A percentile compares a stretch with the other conserved stretches of the same genome.
Evolutionary conservation across 1,140 invertebrate species (phyloP).

Genomic region (Caenorhabditis tropicalis): DNA sequence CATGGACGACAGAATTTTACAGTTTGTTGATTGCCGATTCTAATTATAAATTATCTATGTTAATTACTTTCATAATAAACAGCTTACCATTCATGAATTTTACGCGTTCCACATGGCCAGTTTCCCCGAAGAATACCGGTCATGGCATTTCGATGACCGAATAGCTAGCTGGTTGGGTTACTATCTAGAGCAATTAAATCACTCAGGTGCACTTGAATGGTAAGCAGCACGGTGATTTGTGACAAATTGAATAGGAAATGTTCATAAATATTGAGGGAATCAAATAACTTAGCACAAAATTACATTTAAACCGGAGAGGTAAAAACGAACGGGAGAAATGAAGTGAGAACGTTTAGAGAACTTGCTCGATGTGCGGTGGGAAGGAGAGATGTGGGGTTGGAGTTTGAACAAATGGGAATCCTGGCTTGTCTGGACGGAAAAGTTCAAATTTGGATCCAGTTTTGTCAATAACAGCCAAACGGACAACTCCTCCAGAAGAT

Average conservation of each 20-base stretch:
- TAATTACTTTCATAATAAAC: neutral
- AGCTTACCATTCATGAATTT: neutral
- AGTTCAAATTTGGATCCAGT: constrained; percentile 76
- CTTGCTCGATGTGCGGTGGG: constrained; percentile 55
- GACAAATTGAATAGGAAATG: neutral
- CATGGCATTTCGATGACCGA: neutral
- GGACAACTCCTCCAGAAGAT: constrained; percentile 89
- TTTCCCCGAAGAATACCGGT: constrained; percentile 18
- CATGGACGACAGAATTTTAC: constrained; percentile 72
- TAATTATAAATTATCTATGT: constrained; percentile 50
- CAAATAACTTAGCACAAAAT: constrained; percentile 39
- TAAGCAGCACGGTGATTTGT: neutral
- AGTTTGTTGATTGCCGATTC: constrained; percentile 71
- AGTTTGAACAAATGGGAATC: constrained; percentile 53
- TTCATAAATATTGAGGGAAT: constrained; percentile 32
- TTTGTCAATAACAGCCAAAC: constrained; percentile 87
- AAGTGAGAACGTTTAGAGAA: neutral
- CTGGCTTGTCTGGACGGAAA: constrained; percentile 58
- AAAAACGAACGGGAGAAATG: neutral
- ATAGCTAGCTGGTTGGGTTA: neutral
- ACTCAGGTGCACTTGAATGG: constrained; percentile 1
- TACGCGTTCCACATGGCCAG: constrained; percentile 5
- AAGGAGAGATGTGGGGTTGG: constrained; percentile 53
- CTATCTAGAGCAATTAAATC: neutral
- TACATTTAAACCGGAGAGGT: neutral